A percentile compares a stretch with the other conserved stretches of the same genome.
Conservation (phyloP, 1,140 invertebrate species). For the Drosophila quadrilineata region DNA sequence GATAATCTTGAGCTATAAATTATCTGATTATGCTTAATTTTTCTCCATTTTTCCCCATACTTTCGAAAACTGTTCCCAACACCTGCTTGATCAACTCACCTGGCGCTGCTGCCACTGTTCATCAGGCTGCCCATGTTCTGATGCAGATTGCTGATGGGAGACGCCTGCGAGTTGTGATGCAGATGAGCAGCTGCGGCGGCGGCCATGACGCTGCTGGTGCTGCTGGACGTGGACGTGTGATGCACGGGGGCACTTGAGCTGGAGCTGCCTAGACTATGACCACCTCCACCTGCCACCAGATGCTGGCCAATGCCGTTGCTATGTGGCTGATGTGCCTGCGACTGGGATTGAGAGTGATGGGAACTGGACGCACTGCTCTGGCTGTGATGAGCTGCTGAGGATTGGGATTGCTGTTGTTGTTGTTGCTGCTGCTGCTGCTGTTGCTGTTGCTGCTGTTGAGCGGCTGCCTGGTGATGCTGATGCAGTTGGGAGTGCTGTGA, state of each 20-base stretch:
- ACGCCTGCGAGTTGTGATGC: slow-evolving; percentile 75
- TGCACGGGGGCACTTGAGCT: slow-evolving; percentile 28
- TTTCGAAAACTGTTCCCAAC: no score
- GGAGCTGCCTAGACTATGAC: slow-evolving; percentile 17
- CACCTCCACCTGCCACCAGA: slow-evolving; percentile 28
- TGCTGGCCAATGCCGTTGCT: slow-evolving; percentile 63
- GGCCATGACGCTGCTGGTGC: slow-evolving; percentile 70
- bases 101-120: slow-evolving; percentile 80
- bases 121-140: slow-evolving; percentile 80
- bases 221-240: slow-evolving; percentile 49
- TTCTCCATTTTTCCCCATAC: no score
- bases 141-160: slow-evolving; percentile 78
- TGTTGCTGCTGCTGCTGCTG: slow-evolving; percentile 48
- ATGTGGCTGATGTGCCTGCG: slow-evolving; percentile 53
- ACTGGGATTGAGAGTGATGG: slow-evolving; percentile 46
- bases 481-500: slow-evolving; percentile 54
- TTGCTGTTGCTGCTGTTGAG: slow-evolving; percentile 23
- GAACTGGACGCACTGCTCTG: slow-evolving; percentile 38
- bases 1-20: no score
- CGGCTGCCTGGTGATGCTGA: slow-evolving; percentile 49
- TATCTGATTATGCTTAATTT: not conserved
- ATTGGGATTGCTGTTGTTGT: slow-evolving; percentile 38
- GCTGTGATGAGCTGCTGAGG: slow-evolving; percentile 36
- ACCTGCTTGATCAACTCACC: slow-evolving; percentile 57
- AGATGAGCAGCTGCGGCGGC: slow-evolving; percentile 75